Conservation (phyloP, 2,888 invertebrate species). For the Cheilosia grossa region DNA sequence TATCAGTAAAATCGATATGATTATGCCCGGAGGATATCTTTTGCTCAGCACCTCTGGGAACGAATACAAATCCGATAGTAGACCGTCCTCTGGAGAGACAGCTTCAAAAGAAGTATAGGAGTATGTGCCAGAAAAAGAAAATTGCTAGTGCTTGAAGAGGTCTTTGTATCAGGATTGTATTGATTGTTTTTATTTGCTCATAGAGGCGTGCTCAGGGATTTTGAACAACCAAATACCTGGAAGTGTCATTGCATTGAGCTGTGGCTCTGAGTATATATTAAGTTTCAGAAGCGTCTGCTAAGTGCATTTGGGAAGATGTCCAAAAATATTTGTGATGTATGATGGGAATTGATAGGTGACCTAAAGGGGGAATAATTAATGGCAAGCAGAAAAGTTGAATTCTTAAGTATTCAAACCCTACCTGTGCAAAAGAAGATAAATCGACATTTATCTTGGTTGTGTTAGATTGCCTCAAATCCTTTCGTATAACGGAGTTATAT, state of each 20-base stretch:
- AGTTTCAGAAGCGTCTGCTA: no score
- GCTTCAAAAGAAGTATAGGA: slow-evolving; percentile 2
- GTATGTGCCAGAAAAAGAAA: slow-evolving; percentile 13
- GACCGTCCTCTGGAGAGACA: slow-evolving; percentile 17
- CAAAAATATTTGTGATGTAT: slow-evolving; percentile 33
- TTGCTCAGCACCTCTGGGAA: background rate
- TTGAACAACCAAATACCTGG: slow-evolving; percentile 15
- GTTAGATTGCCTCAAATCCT: slow-evolving; percentile 22
- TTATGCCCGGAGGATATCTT: slow-evolving; percentile 5
- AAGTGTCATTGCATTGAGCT: background rate
- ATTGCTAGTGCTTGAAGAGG: background rate
- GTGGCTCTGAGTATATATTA: background rate
- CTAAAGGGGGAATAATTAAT: no score
- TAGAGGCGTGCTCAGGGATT: background rate
- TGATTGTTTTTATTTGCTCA: slow-evolving; percentile 49
- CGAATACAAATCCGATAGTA: slow-evolving; percentile 1
- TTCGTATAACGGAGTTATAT: background rate
- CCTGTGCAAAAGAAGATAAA: slow-evolving; percentile 32
- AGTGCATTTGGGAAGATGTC: slow-evolving; percentile 1
- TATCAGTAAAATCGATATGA: slow-evolving; percentile 40
- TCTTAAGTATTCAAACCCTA: no score
- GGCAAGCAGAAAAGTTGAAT: no score
- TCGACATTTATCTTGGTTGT: slow-evolving; percentile 26
- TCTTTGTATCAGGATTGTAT: background rate
- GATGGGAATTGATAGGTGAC: slow-evolving; percentile 24